phyloP scores from a whole-genome alignment of 2,888 invertebrate genomes.

The Standfussiana lucernea region DNA sequence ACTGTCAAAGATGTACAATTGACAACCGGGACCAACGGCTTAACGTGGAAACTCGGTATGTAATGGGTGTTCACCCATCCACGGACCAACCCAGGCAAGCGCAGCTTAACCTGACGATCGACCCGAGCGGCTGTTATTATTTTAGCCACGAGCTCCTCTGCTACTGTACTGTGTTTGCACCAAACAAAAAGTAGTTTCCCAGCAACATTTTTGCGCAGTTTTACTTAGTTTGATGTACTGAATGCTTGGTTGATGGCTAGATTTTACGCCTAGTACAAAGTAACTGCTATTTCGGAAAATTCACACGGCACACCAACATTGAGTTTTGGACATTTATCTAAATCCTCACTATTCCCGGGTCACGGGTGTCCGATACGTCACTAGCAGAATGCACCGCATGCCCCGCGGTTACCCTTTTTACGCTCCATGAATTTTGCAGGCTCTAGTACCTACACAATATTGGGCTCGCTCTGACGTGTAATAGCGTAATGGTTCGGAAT shows the following conservation, averaged over 20 bases:
- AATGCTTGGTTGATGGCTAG: not conserved
- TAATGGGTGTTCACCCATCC: too few species aligned
- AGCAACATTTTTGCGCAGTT: too few species aligned
- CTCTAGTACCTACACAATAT: conserved; percentile 38
- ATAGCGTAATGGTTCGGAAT: conserved; percentile 16
- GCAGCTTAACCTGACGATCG: too few species aligned
- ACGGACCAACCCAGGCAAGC: too few species aligned
- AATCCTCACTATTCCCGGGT: not conserved
- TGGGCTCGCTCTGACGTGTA: conserved; percentile 44
- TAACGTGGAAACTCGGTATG: too few species aligned
- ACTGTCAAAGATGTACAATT: too few species aligned
- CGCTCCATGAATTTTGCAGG: conserved; percentile 59
- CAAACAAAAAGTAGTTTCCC: not conserved
- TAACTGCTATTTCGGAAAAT: not conserved
- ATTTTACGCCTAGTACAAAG: not conserved
- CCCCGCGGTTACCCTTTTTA: conserved; percentile 47
- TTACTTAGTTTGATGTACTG: not conserved
- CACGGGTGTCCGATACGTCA: conserved; percentile 16
- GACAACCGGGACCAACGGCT: too few species aligned
- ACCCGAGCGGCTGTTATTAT: too few species aligned
- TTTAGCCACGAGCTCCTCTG: too few species aligned
- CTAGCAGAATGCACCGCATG: conserved; percentile 40
- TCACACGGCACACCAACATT: not conserved
- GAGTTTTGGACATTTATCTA: not conserved
- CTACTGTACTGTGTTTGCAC: not conserved